Percentiles rank a stretch among this genome's conserved stretches.
These are phyloP conservation scores for Ischnura elegans DNA, from an alignment of 2,888 invertebrate genomes.

Conservation along the genomic window DNA sequence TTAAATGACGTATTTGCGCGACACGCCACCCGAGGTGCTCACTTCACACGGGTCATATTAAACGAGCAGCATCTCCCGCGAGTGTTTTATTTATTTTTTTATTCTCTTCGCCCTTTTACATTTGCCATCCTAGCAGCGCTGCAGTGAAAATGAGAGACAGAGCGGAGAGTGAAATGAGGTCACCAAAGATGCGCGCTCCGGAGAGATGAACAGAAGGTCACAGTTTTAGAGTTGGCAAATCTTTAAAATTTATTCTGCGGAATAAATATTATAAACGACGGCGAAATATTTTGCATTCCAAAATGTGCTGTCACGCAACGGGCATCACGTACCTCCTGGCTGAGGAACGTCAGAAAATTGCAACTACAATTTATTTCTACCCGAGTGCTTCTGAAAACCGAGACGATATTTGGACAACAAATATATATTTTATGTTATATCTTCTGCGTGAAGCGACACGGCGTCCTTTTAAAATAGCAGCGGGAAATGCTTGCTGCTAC, in stretches of 20 bases:
- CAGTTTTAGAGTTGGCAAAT: background rate
- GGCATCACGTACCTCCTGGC: background rate
- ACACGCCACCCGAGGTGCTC: background rate
- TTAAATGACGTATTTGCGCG: slow-evolving; percentile 13
- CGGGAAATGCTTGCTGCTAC: too few relatives aligned
- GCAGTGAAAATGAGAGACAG: background rate
- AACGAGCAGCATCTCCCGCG: background rate
- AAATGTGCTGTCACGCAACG: background rate
- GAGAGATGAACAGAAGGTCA: background rate
- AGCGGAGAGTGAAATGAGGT: background rate
- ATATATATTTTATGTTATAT: background rate
- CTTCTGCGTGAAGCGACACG: too few relatives aligned
- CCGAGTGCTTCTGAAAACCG: background rate
- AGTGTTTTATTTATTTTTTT: background rate
- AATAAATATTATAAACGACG: background rate
- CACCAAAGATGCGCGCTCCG: background rate
- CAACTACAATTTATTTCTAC: background rate
- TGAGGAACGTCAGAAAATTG: background rate
- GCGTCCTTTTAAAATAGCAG: too few relatives aligned
- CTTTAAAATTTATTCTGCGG: background rate
- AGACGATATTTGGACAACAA: background rate
- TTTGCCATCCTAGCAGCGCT: background rate
- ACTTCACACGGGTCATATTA: slow-evolving; percentile 8
- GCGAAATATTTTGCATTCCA: background rate
- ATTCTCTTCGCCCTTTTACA: background rate